Conservation (phyloP, 2,888 invertebrate genomes). For the Myopa testacea region DNA sequence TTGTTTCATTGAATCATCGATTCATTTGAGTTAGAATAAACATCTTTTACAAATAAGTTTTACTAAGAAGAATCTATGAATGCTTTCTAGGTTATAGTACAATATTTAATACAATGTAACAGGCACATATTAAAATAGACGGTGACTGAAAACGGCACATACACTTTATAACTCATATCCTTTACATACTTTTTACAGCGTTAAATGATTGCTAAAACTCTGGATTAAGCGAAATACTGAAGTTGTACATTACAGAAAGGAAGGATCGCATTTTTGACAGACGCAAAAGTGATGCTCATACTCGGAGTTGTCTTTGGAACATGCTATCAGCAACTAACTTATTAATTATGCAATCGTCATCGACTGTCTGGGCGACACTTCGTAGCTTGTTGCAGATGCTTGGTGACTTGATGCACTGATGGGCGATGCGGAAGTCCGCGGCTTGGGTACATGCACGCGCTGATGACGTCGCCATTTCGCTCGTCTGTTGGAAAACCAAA, state of each 20-base stretch:
- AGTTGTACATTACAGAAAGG: too few species aligned
- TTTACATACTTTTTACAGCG: too few species aligned
- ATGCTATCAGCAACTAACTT: background rate
- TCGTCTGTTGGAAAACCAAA: slow-evolving; percentile 99
- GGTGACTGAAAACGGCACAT: too few species aligned
- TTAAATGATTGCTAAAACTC: too few species aligned
- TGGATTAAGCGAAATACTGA: too few species aligned
- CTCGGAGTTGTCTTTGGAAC: slow-evolving; percentile 13
- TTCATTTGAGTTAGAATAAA: background rate
- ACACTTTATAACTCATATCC: too few species aligned
- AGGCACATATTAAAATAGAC: too few species aligned
- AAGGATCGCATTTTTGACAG: too few species aligned
- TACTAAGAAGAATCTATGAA: too few species aligned
- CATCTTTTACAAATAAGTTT: background rate
- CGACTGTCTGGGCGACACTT: slow-evolving; percentile 52
- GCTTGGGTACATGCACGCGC: slow-evolving; percentile 92
- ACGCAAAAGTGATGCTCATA: too few species aligned
- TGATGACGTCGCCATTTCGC: slow-evolving; percentile 98
- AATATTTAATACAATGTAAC: too few species aligned
- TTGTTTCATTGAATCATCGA: background rate
- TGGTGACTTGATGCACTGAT: slow-evolving; percentile 65
- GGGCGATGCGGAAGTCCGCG: slow-evolving; percentile 76
- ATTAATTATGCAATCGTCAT: slow-evolving; percentile 53
- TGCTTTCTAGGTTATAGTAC: too few species aligned
- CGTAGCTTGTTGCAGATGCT: slow-evolving; percentile 45